These are phyloP conservation scores for Ptyas mucosa DNA, from an alignment of 2,113 vertebrate genomes.

Conservation along the genomic window DNA sequence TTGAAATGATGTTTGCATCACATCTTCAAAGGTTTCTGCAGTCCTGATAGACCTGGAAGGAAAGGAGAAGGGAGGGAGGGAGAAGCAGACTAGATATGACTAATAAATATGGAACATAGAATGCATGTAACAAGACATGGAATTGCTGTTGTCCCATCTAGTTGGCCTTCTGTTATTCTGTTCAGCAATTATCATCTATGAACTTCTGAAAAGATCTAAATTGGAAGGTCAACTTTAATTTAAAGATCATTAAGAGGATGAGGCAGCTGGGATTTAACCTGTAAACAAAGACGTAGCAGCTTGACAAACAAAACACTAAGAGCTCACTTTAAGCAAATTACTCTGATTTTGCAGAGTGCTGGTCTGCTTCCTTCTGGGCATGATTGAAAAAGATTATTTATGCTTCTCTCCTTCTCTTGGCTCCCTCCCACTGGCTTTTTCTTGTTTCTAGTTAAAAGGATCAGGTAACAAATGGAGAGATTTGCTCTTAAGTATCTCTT, in stretches of 20 bases:
- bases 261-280: conserved; percentile 32
- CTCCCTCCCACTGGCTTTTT: neutral
- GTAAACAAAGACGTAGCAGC: neutral
- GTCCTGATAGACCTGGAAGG: neutral
- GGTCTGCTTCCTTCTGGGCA: neutral
- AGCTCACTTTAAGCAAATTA: neutral
- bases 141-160: neutral
- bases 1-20: neutral
- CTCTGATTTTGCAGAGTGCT: neutral
- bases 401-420: neutral
- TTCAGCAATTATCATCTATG: conserved; percentile 20
- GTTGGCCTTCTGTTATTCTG: neutral
- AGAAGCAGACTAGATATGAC: neutral
- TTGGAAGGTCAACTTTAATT: conserved; percentile 43
- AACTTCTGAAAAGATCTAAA: conserved; percentile 38
- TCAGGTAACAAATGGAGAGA: neutral
- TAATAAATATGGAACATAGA: neutral
- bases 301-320: conserved; percentile 4
- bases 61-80: neutral
- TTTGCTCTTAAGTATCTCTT: neutral
- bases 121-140: neutral
- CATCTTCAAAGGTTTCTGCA: neutral
- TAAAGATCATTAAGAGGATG: conserved; percentile 21
- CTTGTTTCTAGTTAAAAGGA: neutral
- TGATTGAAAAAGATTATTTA: neutral